These are phyloP conservation scores for Hypsopygia costalis DNA, from an alignment of 2,888 invertebrate genomes.

Conservation along the genomic window DNA sequence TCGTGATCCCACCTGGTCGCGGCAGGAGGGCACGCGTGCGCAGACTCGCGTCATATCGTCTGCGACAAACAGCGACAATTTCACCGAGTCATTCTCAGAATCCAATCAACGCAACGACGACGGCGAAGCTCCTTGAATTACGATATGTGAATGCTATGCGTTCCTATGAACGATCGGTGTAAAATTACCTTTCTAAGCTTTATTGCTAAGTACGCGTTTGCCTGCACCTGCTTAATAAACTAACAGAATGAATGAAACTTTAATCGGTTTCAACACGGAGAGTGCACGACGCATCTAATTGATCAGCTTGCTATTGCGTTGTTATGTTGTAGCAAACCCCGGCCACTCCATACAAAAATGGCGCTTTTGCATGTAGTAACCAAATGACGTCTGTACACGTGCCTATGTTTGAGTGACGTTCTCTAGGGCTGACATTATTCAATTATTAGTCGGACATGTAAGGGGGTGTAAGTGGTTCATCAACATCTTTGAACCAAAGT, in stretches of 20 bases:
- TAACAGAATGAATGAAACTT: background rate
- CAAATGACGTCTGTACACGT: too few species aligned
- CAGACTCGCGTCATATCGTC: background rate
- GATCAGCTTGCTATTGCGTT: too few species aligned
- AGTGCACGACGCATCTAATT: too few species aligned
- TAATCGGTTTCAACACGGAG: background rate
- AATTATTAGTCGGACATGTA: too few species aligned
- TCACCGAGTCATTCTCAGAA: background rate
- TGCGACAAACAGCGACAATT: background rate
- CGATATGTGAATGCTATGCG: slow-evolving; percentile 57
- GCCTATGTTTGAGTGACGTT: too few species aligned
- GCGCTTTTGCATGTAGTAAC: too few species aligned
- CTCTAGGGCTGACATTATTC: too few species aligned
- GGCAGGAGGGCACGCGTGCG: background rate
- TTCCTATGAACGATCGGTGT: slow-evolving; percentile 46
- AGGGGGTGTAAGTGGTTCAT: too few species aligned
- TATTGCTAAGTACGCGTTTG: background rate
- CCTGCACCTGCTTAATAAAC: background rate
- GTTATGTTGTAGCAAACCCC: too few species aligned
- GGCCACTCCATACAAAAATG: too few species aligned
- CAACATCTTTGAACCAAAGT: too few species aligned
- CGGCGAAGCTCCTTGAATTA: slow-evolving; percentile 49
- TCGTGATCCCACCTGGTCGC: background rate
- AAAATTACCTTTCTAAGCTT: slow-evolving; percentile 2
- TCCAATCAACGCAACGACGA: background rate